These are phyloP conservation scores for Tethea ocularis DNA, from an alignment of 2,888 invertebrate species.

Conservation along the genomic window DNA sequence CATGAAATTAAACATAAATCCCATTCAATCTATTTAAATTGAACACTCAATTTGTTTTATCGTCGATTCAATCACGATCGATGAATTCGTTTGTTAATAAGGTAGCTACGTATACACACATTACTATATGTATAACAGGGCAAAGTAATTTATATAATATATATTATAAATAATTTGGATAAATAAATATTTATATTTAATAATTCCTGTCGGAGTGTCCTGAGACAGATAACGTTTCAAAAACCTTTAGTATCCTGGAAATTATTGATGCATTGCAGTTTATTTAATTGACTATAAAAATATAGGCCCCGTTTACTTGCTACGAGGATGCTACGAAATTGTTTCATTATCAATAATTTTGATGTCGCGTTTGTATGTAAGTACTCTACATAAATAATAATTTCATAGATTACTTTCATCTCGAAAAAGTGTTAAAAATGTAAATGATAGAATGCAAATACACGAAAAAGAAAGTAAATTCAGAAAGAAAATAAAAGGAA, in stretches of 20 bases:
- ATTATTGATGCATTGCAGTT: not conserved
- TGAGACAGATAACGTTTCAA: not conserved
- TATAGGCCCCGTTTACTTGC: not conserved
- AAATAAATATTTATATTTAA: not conserved
- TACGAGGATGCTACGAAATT: not conserved
- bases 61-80: constrained; percentile 56
- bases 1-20: constrained; percentile 78
- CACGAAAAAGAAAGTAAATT: too few species aligned
- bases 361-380: not conserved
- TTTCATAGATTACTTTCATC: too few species aligned
- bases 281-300: not conserved
- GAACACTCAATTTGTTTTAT: constrained; percentile 79
- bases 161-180: not conserved
- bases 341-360: not conserved
- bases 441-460: too few species aligned
- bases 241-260: not conserved
- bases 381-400: too few species aligned
- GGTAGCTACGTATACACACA: not conserved
- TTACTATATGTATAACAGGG: too few species aligned
- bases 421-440: too few species aligned
- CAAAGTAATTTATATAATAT: too few species aligned
- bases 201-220: not conserved
- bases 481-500: constrained; percentile 23
- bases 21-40: constrained; percentile 80
- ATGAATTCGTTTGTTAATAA: constrained; percentile 63